These are phyloP conservation scores for Hylaeus volcanicus DNA, from an alignment of 1,140 invertebrate species.

Conservation along the genomic window DNA sequence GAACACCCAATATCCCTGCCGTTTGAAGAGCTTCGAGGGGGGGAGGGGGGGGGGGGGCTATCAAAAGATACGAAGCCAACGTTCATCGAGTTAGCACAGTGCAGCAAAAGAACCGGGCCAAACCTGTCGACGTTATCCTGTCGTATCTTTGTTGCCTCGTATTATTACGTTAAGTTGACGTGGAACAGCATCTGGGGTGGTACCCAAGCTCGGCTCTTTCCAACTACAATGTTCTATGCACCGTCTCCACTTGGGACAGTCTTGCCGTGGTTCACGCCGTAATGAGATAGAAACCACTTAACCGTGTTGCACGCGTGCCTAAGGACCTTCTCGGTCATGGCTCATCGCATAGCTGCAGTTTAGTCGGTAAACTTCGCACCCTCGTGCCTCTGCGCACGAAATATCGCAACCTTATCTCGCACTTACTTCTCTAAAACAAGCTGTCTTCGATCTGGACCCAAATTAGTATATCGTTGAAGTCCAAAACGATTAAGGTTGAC, in stretches of 20 bases:
- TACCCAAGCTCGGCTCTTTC: neutral
- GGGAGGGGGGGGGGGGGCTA: neutral
- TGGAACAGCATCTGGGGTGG: neutral
- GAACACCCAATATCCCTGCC: no score
- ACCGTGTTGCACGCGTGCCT: slow-evolving; percentile 58
- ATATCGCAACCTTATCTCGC: neutral
- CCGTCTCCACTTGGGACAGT: slow-evolving; percentile 11
- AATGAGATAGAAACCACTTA: slow-evolving; percentile 67
- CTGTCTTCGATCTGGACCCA: neutral
- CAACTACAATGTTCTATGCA: slow-evolving; percentile 3
- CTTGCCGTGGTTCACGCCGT: slow-evolving; percentile 33
- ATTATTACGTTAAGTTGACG: slow-evolving; percentile 42
- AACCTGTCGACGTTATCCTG: slow-evolving; percentile 26
- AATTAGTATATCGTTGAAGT: no score
- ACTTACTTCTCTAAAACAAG: no score
- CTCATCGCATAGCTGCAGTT: slow-evolving; percentile 11
- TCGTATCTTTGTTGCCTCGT: slow-evolving; percentile 14
- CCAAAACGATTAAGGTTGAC: no score
- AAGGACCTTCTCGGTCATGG: slow-evolving; percentile 44
- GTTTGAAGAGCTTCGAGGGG: no score
- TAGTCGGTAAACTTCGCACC: slow-evolving; percentile 9
- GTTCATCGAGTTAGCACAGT: neutral
- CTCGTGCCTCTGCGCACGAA: neutral
- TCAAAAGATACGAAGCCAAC: neutral
- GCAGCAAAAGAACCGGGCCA: neutral